Conservation (phyloP, 2,113 vertebrate species). For the Macquaria australasica region DNA sequence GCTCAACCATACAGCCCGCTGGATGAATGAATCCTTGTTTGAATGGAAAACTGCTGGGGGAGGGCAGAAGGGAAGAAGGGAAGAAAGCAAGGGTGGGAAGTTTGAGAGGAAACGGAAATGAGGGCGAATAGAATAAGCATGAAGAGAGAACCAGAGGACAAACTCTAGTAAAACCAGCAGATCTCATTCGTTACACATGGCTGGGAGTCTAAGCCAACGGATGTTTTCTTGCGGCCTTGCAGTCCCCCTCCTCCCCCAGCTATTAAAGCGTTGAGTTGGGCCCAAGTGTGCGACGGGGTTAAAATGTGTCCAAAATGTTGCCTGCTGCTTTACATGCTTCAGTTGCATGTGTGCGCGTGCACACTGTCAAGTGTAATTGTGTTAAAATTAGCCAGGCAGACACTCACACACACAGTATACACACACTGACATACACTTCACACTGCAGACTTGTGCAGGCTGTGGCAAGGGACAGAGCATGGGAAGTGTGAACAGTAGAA, state of each 20-base stretch:
- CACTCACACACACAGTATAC: constrained; percentile 9
- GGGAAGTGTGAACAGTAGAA: constrained; percentile 78
- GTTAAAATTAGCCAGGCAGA: constrained; percentile 57
- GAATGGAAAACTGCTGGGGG: constrained; percentile 57
- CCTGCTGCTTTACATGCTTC: constrained; percentile 57
- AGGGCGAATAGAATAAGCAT: constrained; percentile 53
- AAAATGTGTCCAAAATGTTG: constrained; percentile 60
- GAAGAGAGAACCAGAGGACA: constrained; percentile 52
- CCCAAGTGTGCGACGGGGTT: constrained; percentile 38
- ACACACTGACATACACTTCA: constrained; percentile 49
- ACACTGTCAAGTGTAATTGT: constrained; percentile 63
- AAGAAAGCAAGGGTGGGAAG: constrained; percentile 45
- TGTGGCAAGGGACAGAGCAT: constrained; percentile 59
- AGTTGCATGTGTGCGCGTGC: constrained; percentile 50
- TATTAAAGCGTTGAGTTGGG: constrained; percentile 26
- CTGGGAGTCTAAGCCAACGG: constrained; percentile 51
- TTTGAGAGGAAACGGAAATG: constrained; percentile 65
- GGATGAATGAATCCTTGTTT: constrained; percentile 70
- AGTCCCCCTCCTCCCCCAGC: constrained; percentile 31
- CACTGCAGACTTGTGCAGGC: constrained; percentile 61
- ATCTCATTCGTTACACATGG: constrained; percentile 56
- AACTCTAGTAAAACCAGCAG: constrained; percentile 46
- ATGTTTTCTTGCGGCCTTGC: constrained; percentile 65
- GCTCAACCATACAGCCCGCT: constrained; percentile 8
- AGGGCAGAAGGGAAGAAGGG: constrained; percentile 14